Base-by-base conservation (phyloP, 2,888 invertebrate species). In the Euphydryas editha region DNA sequence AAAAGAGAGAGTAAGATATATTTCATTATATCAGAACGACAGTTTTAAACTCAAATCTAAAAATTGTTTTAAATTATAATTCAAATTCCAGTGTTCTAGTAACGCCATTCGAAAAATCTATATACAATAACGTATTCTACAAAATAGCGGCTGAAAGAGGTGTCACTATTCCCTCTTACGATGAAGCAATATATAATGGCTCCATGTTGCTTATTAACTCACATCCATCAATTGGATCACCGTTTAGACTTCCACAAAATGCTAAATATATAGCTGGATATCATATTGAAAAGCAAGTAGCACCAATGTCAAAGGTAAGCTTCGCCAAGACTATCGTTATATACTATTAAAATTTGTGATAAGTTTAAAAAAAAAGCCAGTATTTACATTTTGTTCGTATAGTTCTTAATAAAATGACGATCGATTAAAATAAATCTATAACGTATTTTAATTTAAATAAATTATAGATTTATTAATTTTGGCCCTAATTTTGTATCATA, bases 221-320 rank as follows among this genome's bases (percentile, higher is more conserved):
- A 0, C 86, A 88, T 70, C 80, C 76, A 21, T 78, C 86, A 11
- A 71, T 79, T n/a, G 79, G 77, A 4, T 68, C 73, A 7, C 70
- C 80, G 13, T 78, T 76, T 44, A 75, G 78, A 51, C 69, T 84
- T 6, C 82, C 87, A 13, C 81, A 83, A 56, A 83, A 81, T 68
- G 79, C 81, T 55, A 82, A 82, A 60, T 83, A 82, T 44, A 72
- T 88, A 2, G 87, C 79, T 30, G 88, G 88, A 3, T 81, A 82
- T 11, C 87, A 88, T 64, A 84, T 88, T 2, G 75, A 83, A 1
- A 73, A 69, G 0, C 75, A 80, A 5, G 74, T 79, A 0, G 77
- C 81, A 30, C 82, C 85, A 2, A 71, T 89, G 24, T 80, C 85
- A 1, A 75, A 82, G 78, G 89, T 90, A 75, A 71, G 69, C 62